Conservation (phyloP, 2,888 invertebrate genomes). For the Rhyacophila evoluta region DNA sequence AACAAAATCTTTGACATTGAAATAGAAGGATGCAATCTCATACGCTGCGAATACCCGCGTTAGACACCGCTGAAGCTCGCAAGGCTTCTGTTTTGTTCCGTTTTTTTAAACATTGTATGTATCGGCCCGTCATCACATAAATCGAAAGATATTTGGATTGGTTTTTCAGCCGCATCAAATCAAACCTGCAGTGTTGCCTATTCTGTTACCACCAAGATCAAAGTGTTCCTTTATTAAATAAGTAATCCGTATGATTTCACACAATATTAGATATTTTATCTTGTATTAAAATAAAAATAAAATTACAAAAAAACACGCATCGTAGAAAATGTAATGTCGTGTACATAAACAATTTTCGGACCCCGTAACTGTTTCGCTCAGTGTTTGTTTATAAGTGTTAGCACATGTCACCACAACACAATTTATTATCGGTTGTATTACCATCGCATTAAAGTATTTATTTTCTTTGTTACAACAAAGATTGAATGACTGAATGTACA, state of each 20-base stretch:
- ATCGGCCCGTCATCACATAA: background rate
- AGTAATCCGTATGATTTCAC: constrained; percentile 46
- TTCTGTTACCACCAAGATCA: constrained; percentile 53
- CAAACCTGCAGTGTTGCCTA: constrained; percentile 40
- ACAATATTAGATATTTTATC: constrained; percentile 41
- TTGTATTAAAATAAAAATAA: constrained; percentile 25
- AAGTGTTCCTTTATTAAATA: constrained; percentile 54
- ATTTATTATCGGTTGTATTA: constrained; percentile 35
- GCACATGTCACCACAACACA: constrained; percentile 35
- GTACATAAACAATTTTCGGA: constrained; percentile 27
- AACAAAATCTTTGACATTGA: constrained; percentile 39
- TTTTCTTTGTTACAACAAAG: constrained; percentile 54
- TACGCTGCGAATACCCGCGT: background rate
- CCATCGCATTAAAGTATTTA: constrained; percentile 43
- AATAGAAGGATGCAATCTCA: constrained; percentile 51
- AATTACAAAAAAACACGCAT: constrained; percentile 26
- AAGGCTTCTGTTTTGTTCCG: background rate
- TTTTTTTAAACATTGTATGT: background rate
- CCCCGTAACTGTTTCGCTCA: constrained; percentile 28
- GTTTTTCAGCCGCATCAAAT: background rate
- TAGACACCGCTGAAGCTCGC: background rate
- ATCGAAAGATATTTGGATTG: constrained; percentile 4
- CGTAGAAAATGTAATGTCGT: constrained; percentile 38
- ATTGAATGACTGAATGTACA: constrained; percentile 55
- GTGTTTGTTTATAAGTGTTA: constrained; percentile 27